phyloP scores from a whole-genome alignment of 2,888 invertebrate species.

The Meloe dianella region DNA sequence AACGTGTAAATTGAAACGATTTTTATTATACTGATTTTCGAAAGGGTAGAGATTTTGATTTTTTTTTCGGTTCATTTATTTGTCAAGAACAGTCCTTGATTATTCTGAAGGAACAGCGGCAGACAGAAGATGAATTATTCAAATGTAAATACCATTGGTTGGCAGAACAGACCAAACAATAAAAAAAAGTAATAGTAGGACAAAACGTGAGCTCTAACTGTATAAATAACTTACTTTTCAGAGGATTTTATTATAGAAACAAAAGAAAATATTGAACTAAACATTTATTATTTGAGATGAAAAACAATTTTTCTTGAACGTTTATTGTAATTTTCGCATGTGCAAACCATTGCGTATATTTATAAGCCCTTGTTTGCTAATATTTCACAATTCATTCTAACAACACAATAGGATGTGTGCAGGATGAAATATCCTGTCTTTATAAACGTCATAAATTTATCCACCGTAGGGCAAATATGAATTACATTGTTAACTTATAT shows the following conservation, averaged over 20 bases:
- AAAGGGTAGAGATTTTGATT: neutral
- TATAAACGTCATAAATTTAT: conserved; percentile 37
- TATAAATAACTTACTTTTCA: neutral
- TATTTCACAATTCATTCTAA: conserved; percentile 36
- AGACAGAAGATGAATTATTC: conserved; percentile 3
- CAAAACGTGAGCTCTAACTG: neutral
- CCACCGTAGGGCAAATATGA: conserved; percentile 40
- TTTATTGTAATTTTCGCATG: neutral
- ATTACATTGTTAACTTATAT: conserved; percentile 43
- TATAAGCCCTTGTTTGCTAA: conserved; percentile 35
- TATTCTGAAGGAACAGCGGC: neutral
- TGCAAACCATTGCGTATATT: neutral
- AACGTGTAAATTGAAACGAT: neutral
- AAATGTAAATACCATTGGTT: neutral
- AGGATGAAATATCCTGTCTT: conserved; percentile 28
- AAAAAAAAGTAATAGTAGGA: neutral
- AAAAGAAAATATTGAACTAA: neutral
- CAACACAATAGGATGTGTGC: conserved; percentile 27
- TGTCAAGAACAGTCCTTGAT: neutral
- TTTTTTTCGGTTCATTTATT: neutral
- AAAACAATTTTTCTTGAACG: no score
- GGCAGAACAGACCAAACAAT: neutral
- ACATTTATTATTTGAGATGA: no score
- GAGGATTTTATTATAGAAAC: neutral
- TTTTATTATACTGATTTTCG: neutral